Conservation (phyloP, 2,888 invertebrate species). For the Lydus trimaculatus region DNA sequence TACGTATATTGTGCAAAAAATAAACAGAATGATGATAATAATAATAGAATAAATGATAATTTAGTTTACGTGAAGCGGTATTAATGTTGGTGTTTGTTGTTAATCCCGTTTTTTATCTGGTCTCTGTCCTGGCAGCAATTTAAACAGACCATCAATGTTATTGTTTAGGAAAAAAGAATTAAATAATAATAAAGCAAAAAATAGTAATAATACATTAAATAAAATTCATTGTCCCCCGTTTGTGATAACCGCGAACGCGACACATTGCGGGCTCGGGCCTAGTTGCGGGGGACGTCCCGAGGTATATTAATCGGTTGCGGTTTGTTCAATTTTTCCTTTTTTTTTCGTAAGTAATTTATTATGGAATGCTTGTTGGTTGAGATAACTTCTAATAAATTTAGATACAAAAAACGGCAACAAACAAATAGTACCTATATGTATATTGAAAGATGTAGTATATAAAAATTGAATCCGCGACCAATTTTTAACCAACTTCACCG, state of each 20-base stretch:
- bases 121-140: background rate
- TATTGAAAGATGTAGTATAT: background rate
- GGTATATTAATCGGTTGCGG: constrained; percentile 23
- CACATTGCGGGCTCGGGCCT: constrained; percentile 37
- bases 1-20: background rate
- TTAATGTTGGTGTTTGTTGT: background rate
- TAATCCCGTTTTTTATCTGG: background rate
- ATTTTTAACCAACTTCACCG: constrained; percentile 21
- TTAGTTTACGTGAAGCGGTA: background rate
- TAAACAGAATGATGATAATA: background rate
- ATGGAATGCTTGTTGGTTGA: background rate
- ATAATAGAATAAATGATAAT: background rate
- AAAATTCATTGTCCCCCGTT: constrained; percentile 37
- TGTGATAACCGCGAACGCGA: constrained; percentile 46
- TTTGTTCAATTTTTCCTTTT: background rate
- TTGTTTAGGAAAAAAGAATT: background rate
- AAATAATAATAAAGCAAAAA: background rate
- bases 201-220: background rate
- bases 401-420: background rate
- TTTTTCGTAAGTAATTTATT: background rate
- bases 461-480: constrained; percentile 1
- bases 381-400: background rate
- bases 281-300: constrained; percentile 30
- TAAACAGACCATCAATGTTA: background rate
- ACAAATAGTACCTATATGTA: background rate